phyloP scores from a whole-genome alignment of 2,113 vertebrate species.

The Uria lomvia region DNA sequence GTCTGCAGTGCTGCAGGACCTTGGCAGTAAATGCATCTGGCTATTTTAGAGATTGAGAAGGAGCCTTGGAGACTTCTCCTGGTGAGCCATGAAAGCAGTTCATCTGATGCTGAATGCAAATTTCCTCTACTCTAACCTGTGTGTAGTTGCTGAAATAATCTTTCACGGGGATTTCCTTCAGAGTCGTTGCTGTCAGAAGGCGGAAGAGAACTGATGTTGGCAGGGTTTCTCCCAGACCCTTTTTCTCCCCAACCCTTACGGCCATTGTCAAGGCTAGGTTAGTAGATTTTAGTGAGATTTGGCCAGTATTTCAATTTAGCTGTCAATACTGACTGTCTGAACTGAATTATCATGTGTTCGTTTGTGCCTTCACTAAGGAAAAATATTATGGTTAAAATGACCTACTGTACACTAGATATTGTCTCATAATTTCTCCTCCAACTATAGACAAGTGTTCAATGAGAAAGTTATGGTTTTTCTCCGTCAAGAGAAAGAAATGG shows the following conservation, averaged over 20 bases:
- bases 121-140: not conserved
- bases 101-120: not conserved
- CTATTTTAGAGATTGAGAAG: not conserved
- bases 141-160: not conserved
- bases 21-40: not conserved
- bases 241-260: not conserved
- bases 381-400: not conserved
- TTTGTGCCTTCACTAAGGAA: not conserved
- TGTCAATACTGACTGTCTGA: not conserved
- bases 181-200: not conserved
- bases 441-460: not conserved
- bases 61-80: not conserved
- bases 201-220: not conserved
- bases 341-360: not conserved
- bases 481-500: not conserved
- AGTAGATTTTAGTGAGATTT: not conserved
- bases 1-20: not conserved
- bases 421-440: not conserved
- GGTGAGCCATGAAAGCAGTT: not conserved
- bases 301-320: not conserved
- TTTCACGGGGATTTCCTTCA: not conserved
- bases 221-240: not conserved
- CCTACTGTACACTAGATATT: not conserved
- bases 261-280: not conserved
- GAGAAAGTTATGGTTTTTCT: not conserved